These are phyloP conservation scores for Platycercus adscitus DNA, from an alignment of 2,113 vertebrate species.

Conservation along the genomic window DNA sequence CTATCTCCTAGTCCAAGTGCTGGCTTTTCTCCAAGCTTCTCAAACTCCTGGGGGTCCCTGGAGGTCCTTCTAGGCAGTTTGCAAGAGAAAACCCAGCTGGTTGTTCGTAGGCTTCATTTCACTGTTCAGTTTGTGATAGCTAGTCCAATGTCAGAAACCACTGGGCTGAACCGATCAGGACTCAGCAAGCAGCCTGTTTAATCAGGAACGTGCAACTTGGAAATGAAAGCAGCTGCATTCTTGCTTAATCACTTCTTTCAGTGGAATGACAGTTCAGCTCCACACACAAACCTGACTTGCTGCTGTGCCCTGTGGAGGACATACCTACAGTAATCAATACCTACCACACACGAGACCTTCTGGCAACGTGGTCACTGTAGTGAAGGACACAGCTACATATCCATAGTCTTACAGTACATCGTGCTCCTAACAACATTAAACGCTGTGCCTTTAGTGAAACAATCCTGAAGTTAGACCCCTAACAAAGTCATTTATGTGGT, in stretches of 20 bases:
- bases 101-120: neutral
- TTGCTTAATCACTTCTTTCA: neutral
- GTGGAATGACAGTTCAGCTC: neutral
- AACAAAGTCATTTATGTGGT: neutral
- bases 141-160: neutral
- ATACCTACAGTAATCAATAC: neutral
- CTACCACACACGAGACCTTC: neutral
- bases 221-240: neutral
- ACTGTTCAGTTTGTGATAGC: neutral
- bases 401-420: rapidly evolving
- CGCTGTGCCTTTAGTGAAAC: neutral
- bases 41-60: neutral
- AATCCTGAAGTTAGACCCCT: neutral
- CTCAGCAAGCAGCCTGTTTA: neutral
- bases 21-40: neutral
- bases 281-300: neutral
- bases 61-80: neutral
- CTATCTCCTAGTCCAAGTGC: neutral
- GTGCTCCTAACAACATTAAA: neutral
- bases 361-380: neutral
- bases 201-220: neutral
- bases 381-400: neutral
- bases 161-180: neutral
- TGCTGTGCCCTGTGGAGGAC: neutral
- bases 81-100: neutral